These are phyloP conservation scores for Smutsia gigantea DNA, from an alignment of 2,797 vertebrate species.

Conservation along the genomic window DNA sequence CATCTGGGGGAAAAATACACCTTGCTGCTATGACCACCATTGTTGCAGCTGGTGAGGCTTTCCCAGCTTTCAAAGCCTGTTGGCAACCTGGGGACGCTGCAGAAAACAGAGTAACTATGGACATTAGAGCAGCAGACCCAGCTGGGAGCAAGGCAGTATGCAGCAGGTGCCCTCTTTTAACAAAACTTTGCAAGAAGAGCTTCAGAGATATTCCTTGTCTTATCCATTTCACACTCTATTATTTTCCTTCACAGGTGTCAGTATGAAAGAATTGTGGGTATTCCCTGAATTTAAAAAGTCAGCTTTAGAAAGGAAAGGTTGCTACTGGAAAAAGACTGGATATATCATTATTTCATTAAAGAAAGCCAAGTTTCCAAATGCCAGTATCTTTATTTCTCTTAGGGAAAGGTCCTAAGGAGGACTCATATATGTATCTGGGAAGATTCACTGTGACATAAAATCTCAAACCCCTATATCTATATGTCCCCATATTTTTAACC, in stretches of 20 bases:
- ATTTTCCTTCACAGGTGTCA: background rate
- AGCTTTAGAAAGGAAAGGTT: background rate
- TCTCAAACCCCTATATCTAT: fast-evolving
- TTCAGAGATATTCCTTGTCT: background rate
- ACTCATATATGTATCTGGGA: background rate
- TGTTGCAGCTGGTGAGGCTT: background rate
- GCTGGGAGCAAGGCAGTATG: background rate
- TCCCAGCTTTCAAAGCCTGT: background rate
- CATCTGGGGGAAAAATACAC: background rate
- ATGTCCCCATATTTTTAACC: background rate
- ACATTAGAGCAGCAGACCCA: background rate
- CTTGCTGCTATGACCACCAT: background rate
- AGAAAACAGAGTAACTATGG: background rate
- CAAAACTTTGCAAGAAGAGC: background rate
- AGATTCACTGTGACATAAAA: background rate
- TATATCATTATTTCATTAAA: background rate
- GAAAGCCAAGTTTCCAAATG: background rate
- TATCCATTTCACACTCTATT: background rate
- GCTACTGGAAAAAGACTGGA: background rate
- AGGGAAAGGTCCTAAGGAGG: background rate
- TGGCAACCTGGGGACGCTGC: background rate
- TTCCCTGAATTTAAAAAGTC: background rate
- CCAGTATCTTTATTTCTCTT: background rate
- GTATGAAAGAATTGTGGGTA: background rate
- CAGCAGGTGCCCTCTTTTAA: background rate